Conservation (phyloP, 2,113 vertebrate species). For the Embiotoca jacksoni region DNA sequence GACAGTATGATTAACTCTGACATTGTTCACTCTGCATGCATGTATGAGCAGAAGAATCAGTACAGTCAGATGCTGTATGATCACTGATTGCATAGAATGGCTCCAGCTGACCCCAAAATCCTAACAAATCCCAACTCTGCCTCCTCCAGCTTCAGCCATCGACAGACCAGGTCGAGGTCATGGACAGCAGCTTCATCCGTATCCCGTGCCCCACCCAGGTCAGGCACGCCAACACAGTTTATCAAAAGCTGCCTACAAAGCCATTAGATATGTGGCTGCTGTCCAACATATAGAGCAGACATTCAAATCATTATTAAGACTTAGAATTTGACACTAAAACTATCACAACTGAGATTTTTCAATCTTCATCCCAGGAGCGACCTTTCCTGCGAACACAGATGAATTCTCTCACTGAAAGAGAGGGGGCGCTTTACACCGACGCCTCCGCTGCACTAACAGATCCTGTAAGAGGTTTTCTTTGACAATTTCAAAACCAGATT, state of each 20-base stretch:
- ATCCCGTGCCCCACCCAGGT: conserved; percentile 78
- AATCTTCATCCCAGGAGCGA: conserved; percentile 55
- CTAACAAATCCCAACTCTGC: conserved; percentile 32
- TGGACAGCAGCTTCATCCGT: conserved; percentile 11
- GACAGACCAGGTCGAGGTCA: conserved; percentile 30
- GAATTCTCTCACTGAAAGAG: conserved; percentile 56
- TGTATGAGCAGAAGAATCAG: not conserved
- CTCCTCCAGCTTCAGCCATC: conserved; percentile 76
- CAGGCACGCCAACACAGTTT: not conserved
- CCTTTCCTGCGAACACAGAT: conserved; percentile 79
- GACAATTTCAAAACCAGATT: not conserved
- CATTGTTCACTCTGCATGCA: not conserved
- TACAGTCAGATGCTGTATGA: not conserved
- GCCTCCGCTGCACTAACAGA: conserved; percentile 15
- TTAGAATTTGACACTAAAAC: not conserved
- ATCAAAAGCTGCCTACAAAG: not conserved
- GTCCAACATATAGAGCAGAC: not conserved
- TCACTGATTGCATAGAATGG: conserved; percentile 3
- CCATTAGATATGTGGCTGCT: not conserved
- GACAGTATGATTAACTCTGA: not conserved
- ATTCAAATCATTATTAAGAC: not conserved
- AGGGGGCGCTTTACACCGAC: not conserved
- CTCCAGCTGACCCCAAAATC: not conserved
- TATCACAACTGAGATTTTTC: conserved; percentile 2
- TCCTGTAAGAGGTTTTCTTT: conserved; percentile 56